A percentile compares a stretch with the other conserved stretches of the same genome.
Evolutionary conservation across 2,113 vertebrate species (phyloP).

Genomic region (Propithecus coquereli): DNA sequence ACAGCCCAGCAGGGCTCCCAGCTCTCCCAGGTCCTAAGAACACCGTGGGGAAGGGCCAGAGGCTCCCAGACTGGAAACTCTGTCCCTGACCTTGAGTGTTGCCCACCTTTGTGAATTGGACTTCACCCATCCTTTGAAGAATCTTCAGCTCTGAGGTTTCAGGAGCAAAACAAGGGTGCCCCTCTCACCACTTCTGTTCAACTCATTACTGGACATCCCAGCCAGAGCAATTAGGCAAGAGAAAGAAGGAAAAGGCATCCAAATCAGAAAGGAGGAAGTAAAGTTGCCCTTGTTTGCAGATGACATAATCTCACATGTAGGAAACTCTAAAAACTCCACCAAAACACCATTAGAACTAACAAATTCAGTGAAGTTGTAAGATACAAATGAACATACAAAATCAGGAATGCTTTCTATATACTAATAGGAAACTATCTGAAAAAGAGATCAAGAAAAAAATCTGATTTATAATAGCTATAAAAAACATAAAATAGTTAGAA

Average conservation of each 20-base stretch:
- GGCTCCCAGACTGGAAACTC: background rate
- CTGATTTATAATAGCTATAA: background rate
- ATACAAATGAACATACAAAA: background rate
- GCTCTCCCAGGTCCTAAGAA: background rate
- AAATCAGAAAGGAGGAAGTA: background rate
- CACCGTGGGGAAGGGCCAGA: accelerated
- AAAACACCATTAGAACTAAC: background rate
- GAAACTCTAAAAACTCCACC: background rate
- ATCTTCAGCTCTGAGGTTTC: background rate
- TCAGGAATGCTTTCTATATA: background rate
- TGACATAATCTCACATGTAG: background rate
- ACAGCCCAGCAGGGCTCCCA: background rate
- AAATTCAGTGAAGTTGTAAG: background rate
- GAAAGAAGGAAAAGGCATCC: background rate
- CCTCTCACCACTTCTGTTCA: background rate
- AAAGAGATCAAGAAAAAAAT: background rate
- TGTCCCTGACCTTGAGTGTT: background rate
- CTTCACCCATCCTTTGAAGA: background rate
- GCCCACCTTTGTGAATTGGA: background rate
- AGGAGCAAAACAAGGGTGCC: background rate
- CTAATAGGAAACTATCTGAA: background rate
- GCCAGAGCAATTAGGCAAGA: background rate
- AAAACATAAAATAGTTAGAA: background rate
- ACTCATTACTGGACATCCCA: background rate
- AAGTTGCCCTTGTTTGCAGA: background rate